These are phyloP conservation scores for Ceratitis capitata DNA, from an alignment of 1,140 invertebrate species.

Conservation along the genomic window DNA sequence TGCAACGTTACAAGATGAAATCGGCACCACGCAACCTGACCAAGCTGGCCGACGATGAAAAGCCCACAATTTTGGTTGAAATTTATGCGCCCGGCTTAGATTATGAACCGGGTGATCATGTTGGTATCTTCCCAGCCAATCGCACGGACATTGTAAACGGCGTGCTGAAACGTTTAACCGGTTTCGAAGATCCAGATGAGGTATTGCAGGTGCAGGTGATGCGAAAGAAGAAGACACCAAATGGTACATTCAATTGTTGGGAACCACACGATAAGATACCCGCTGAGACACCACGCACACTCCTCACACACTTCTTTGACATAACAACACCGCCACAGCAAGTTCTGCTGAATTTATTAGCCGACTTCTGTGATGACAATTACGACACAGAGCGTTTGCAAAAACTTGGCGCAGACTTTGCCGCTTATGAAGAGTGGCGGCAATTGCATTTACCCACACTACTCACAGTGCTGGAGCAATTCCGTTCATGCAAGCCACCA, in stretches of 20 bases:
- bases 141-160: constrained; percentile 80
- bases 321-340: constrained; percentile 92
- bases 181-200: constrained; percentile 76
- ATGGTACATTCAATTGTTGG: constrained; percentile 89
- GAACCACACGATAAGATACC: constrained; percentile 85
- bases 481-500: constrained; percentile 83
- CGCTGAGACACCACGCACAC: constrained; percentile 76
- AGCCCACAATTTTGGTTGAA: constrained; percentile 70
- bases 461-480: constrained; percentile 88
- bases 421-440: constrained; percentile 94
- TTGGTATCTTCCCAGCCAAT: constrained; percentile 91
- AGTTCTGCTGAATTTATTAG: constrained; percentile 84
- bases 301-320: constrained; percentile 88
- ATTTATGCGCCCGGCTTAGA: constrained; percentile 68
- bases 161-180: constrained; percentile 77
- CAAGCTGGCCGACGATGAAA: constrained; percentile 64
- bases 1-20: constrained; percentile 72
- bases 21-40: constrained; percentile 68
- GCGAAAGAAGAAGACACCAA: constrained; percentile 87
- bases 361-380: constrained; percentile 79
- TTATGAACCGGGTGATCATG: constrained; percentile 92
- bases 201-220: constrained; percentile 85
- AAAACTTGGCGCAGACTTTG: constrained; percentile 81
- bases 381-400: constrained; percentile 80
- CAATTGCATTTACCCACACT: constrained; percentile 87